Evolutionary conservation across 2,888 invertebrate genomes (phyloP).

Genomic region (Eulithis prunata): DNA sequence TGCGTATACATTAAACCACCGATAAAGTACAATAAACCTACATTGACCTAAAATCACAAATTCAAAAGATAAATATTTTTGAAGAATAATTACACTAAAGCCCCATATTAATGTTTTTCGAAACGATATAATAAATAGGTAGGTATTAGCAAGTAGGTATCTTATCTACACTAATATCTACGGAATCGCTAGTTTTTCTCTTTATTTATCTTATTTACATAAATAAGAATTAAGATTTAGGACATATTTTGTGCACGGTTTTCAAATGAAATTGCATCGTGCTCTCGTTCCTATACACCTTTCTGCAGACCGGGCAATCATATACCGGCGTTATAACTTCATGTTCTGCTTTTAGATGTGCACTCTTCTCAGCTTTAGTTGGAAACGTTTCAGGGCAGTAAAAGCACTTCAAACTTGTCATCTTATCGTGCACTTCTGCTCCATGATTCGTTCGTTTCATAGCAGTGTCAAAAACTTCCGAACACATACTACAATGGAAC

Average conservation of each 20-base stretch:
- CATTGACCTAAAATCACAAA: too few species aligned
- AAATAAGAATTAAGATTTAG: too few species aligned
- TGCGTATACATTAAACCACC: too few species aligned
- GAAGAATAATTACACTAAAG: too few species aligned
- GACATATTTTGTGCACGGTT: slow-evolving; percentile 18
- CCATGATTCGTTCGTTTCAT: slow-evolving; percentile 10
- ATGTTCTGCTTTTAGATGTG: slow-evolving; percentile 16
- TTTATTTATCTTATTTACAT: not conserved
- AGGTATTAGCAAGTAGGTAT: too few species aligned
- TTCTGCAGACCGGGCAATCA: slow-evolving; percentile 20
- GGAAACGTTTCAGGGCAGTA: slow-evolving; percentile 19
- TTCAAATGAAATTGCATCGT: slow-evolving; percentile 21
- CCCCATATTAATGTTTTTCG: too few species aligned
- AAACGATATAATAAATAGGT: too few species aligned
- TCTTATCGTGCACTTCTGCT: slow-evolving; percentile 9
- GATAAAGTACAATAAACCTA: too few species aligned
- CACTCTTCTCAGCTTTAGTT: not conserved
- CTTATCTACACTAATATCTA: too few species aligned
- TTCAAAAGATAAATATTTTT: too few species aligned
- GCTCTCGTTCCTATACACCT: slow-evolving; percentile 12
- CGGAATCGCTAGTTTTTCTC: not conserved
- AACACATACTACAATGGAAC: slow-evolving; percentile 15
- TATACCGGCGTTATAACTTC: slow-evolving; percentile 18
- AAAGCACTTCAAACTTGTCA: slow-evolving; percentile 13
- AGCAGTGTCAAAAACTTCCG: slow-evolving; percentile 14